phyloP scores from a whole-genome alignment of 35 echinoderm and acorn worm species.

The Eucidaris tribuloides region DNA sequence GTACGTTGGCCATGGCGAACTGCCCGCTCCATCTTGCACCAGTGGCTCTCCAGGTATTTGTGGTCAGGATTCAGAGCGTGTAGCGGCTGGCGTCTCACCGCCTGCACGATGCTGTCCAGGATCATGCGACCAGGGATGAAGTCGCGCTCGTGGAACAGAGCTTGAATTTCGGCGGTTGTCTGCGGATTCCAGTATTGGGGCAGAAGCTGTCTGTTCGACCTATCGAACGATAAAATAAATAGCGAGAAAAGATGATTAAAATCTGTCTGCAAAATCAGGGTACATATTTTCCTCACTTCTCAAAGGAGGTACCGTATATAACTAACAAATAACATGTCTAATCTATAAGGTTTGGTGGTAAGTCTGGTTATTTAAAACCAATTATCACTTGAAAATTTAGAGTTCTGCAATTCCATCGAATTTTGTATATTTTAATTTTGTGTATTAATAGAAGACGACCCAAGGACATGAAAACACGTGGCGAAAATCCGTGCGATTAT shows the following conservation, averaged over 20 bases:
- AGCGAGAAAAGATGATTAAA: neutral
- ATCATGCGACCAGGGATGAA: constrained; percentile 62
- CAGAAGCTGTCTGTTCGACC: constrained; percentile 11
- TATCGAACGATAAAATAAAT: neutral
- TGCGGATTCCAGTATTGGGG: constrained; percentile 38
- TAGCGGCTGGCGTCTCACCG: constrained; percentile 62
- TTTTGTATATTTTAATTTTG: too few species aligned
- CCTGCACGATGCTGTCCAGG: constrained; percentile 62
- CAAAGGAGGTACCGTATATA: too few species aligned
- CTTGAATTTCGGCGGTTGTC: constrained; percentile 13
- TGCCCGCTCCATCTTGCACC: constrained; percentile 78
- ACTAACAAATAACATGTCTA: too few species aligned
- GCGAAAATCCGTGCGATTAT: too few species aligned
- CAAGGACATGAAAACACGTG: too few species aligned
- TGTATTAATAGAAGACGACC: too few species aligned
- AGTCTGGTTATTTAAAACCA: too few species aligned
- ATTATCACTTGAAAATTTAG: too few species aligned
- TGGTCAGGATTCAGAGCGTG: constrained; percentile 68
- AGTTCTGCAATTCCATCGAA: too few species aligned
- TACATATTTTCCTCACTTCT: too few species aligned
- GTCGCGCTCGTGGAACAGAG: constrained; percentile 57
- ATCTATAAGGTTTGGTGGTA: too few species aligned
- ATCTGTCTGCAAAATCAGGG: too few species aligned
- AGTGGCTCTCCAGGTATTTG: constrained; percentile 73
- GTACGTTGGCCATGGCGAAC: constrained; percentile 49